A percentile compares a stretch with the other conserved stretches of the same genome.
Evolutionary conservation across 92 coral and sea anemone genomes (phyloP).

Genomic region (Umimayanthus chanpuru): DNA sequence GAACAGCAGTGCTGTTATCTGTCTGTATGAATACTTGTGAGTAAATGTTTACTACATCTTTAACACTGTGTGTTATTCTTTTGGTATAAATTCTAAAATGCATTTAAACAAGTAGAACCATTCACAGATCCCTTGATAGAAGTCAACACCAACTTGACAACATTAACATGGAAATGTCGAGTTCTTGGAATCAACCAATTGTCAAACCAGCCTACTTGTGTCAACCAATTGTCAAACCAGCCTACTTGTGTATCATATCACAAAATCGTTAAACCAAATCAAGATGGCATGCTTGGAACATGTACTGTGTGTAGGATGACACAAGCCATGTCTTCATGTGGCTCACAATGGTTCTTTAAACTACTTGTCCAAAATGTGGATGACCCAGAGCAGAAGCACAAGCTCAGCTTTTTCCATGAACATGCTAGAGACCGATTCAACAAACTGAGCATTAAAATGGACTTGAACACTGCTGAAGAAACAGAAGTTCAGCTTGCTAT

Average conservation of each 20-base stretch:
- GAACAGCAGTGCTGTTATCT: too few species aligned
- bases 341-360: not conserved
- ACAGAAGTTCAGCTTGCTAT: not conserved
- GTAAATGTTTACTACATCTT: too few species aligned
- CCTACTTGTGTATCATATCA: not conserved
- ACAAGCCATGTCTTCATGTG: not conserved
- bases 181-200: not conserved
- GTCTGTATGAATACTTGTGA: too few species aligned
- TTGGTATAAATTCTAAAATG: too few species aligned
- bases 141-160: not conserved
- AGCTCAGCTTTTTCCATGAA: not conserved
- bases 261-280: too few species aligned
- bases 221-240: too few species aligned
- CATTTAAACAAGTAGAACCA: not conserved
- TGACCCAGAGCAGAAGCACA: not conserved
- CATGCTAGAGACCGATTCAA: not conserved
- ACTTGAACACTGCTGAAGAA: not conserved
- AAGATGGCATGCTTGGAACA: not conserved
- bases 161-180: not conserved
- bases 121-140: not conserved
- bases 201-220: not conserved
- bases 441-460: not conserved
- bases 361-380: not conserved
- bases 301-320: not conserved
- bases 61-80: too few species aligned